These are phyloP conservation scores for Ptyas mucosa DNA, from an alignment of 2,113 vertebrate genomes.

Conservation along the genomic window DNA sequence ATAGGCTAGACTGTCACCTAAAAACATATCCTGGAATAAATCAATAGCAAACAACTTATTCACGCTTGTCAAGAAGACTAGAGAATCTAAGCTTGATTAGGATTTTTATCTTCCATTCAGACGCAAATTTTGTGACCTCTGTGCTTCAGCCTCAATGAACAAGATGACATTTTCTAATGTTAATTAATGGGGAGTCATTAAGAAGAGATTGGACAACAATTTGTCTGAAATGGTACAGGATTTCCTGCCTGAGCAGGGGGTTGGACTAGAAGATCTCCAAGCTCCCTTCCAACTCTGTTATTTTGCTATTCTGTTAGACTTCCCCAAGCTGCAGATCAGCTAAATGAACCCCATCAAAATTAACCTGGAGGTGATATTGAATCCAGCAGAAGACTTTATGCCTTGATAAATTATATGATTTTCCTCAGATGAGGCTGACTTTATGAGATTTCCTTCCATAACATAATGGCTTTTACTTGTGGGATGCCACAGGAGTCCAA, in stretches of 20 bases:
- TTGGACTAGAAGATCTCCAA: not conserved
- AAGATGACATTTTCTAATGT: not conserved
- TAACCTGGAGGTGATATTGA: constrained; percentile 62
- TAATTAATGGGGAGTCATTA: not conserved
- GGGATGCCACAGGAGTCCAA: constrained; percentile 58
- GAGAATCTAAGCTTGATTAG: not conserved
- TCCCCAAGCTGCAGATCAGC: rapidly evolving
- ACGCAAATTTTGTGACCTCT: not conserved
- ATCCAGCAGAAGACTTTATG: constrained; percentile 39
- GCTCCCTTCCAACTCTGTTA: not conserved
- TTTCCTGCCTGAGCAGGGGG: not conserved
- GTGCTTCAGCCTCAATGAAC: not conserved
- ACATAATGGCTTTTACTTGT: constrained; percentile 47
- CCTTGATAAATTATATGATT: constrained; percentile 44
- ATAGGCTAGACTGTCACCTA: not conserved
- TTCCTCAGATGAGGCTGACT: constrained; percentile 54
- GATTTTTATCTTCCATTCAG: not conserved
- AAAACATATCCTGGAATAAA: not conserved
- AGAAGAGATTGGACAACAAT: too few relatives aligned
- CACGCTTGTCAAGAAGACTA: too few relatives aligned
- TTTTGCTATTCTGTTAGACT: not conserved
- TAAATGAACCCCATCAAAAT: rapidly evolving
- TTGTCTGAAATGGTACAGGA: too few relatives aligned
- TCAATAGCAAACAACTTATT: not conserved
- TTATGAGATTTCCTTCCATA: constrained; percentile 49